Evolutionary conservation across 2,888 invertebrate genomes (phyloP).

Genomic region (Agriotes lineatus): DNA sequence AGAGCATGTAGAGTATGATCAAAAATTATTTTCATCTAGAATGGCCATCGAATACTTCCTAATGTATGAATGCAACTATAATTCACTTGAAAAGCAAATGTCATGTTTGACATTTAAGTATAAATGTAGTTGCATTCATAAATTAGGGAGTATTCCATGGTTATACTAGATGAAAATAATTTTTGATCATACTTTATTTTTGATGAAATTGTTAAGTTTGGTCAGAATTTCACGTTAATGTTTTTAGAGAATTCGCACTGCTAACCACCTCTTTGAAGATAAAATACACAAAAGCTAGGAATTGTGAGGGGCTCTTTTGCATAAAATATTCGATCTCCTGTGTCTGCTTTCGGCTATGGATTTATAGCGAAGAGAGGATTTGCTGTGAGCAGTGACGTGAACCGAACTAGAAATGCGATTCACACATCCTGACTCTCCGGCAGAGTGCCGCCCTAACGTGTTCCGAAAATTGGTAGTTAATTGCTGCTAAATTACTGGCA

Average conservation of each 20-base stretch:
- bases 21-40: too few relatives aligned
- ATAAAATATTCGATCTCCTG: slow-evolving; percentile 21
- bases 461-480: slow-evolving; percentile 14
- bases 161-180: too few relatives aligned
- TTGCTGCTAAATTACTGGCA: slow-evolving; percentile 18
- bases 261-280: background rate
- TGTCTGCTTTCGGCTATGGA: background rate
- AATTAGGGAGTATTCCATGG: too few relatives aligned
- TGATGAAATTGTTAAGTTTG: too few relatives aligned
- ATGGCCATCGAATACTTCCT: too few relatives aligned
- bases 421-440: slow-evolving; percentile 16
- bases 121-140: too few relatives aligned
- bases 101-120: too few relatives aligned
- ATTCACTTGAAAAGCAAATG: too few relatives aligned
- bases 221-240: background rate
- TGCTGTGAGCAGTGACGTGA: slow-evolving; percentile 14
- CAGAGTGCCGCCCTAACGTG: slow-evolving; percentile 14
- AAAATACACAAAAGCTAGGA: slow-evolving; percentile 5
- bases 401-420: slow-evolving; percentile 21
- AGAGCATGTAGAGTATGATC: background rate
- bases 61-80: too few relatives aligned
- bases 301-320: background rate
- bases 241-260: background rate
- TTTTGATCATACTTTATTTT: too few relatives aligned
- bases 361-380: slow-evolving; percentile 13